Evolutionary conservation across 2,888 invertebrate species (phyloP), one percentile per base, ranked within the genome.

Genomic region (Macaria liturata): DNA sequence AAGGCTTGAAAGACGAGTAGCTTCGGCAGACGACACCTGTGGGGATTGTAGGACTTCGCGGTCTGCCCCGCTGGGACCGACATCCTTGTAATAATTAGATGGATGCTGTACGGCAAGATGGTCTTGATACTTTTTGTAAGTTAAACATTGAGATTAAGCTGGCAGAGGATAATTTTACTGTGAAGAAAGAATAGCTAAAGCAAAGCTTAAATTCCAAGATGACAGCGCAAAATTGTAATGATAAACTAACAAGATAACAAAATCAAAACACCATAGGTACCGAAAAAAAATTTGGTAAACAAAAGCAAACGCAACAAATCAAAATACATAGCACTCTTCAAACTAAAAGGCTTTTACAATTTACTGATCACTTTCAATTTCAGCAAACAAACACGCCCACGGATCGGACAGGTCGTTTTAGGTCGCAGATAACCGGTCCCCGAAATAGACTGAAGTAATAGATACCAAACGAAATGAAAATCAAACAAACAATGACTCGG

Each of bases 11-110:
- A 81, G 71, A 62, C 55, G 74, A 74, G 72, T 79, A 70, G 74
- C 50, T 32, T 9, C 69, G 74, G 83, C 81, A 83, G 86, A 85
- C 80, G 84, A 87, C 88, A 87, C 88, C 84, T 86, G 87, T 71
- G 75, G 80, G 76, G 73, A 75, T 89, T 86, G 87, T 90, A 87
- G 75, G 91, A 75, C 90, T 91, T 91, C 91, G 75, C 88, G 91
- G 90, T 90, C 70, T 74, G 57, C 58, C 60, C 61, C 64, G 9
- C 53, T 45, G 49, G 9, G 46, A 56, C 7, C 9, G 43, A 45
- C 51, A 30, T 32, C 7, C 4, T 45, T 45, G n/a, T 31, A 45
- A 45, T 51, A 39, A 45, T 51, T 45, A 37, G 37, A 34, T 34
- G 32, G 8, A 45, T 7, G 6, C 9, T 9, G 31, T 31, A 9